phyloP scores from a whole-genome alignment of 2,888 invertebrate genomes.

The Hyposoter didymator region DNA sequence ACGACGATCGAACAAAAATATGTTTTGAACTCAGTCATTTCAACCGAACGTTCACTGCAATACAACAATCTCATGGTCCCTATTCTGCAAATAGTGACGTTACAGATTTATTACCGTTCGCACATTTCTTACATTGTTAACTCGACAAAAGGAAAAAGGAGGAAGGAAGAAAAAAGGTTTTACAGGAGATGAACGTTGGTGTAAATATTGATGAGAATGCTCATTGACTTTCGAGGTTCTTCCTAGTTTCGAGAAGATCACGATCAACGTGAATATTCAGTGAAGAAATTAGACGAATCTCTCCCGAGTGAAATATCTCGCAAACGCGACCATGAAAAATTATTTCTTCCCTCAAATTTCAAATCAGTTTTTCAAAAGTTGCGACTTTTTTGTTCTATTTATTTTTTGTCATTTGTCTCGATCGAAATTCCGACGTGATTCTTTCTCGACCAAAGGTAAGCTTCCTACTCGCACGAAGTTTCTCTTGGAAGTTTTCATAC shows the following conservation, averaged over 20 bases:
- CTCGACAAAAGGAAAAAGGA: not conserved
- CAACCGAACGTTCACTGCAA: not conserved
- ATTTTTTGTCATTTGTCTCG: not conserved
- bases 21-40: not conserved
- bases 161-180: not conserved
- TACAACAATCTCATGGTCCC: not conserved
- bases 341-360: not conserved
- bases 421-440: not conserved
- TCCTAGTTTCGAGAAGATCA: conserved; percentile 56
- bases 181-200: not conserved
- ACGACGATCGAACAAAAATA: conserved; percentile 10
- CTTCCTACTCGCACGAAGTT: conserved; percentile 31
- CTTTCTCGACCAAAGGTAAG: conserved; percentile 9
- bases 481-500: conserved; percentile 29
- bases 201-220: conserved; percentile 30
- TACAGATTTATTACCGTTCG: not conserved
- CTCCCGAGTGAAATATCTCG: conserved; percentile 17
- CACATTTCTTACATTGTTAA: not conserved
- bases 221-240: conserved; percentile 56
- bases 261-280: conserved; percentile 31
- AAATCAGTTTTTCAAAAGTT: too few relatives aligned
- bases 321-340: conserved; percentile 1
- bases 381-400: not conserved
- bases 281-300: conserved; percentile 13
- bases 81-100: not conserved